Evolutionary conservation across 2,113 vertebrate species (phyloP), one percentile per base, ranked within the genome.

Genomic region (Neogale vison): DNA sequence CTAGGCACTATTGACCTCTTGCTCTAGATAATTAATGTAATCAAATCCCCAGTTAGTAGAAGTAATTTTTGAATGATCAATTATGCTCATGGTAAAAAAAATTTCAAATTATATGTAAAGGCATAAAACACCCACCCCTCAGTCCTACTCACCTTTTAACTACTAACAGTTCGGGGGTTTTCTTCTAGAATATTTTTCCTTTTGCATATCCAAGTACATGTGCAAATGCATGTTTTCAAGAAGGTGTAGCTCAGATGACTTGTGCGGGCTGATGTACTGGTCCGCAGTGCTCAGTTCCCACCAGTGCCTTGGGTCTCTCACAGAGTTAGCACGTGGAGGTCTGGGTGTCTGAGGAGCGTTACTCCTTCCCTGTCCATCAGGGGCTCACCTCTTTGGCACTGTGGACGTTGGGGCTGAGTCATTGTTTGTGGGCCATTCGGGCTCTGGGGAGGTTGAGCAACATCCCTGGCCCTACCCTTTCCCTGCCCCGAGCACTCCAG

Each of bases 311-410:
- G 55, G 55, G 1, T n/a, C 39, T 24, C 67, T 39, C 18, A 6
- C 52, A 1, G 18, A 11, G n/a, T 42, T 7, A 14, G 26, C 39
- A 7, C 1, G 1, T 61, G 0, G 12, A 23, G 55, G 20, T 65
- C 67, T 83, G 34, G 9, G 26, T 17, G 42, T 47, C 0, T 42
- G 76, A 47, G 12, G 34, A 72, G 3, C 2, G 0, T n/a, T 20
- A 9, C 59, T n/a, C 29, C 21, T 36, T 29, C 18, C 12, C 50
- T 50, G 17, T 24, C 55, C 12, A 26, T 29, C 93, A 42, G 20
- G 31, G 77, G 7, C 39, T 31, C 82, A 65, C 24, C 12, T 0
- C 6, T 42, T 81, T 14, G 1, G 42, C 34, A 18, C 26, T 82
- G 34, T 18, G 23, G 55, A 74, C 86, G 4, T 10, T 36, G 20